Evolutionary conservation across 2,888 invertebrate species (phyloP), one percentile per base, ranked within the genome.

Genomic region (Dasypolia templi): DNA sequence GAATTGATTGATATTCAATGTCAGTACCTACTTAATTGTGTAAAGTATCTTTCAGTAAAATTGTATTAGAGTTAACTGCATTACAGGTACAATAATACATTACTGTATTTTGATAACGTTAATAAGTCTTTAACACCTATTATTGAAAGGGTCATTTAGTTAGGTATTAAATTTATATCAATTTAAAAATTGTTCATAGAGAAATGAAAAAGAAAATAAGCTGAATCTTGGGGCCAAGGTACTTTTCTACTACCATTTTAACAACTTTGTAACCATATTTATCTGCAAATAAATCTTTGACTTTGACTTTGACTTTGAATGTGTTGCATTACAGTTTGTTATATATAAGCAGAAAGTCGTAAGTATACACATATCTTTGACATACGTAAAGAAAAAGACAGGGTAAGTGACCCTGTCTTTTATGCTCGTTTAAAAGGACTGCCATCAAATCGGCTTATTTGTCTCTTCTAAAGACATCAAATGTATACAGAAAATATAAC

Each of bases 11-110:
- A 68, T 44, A 42, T 46, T 3, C 12, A 69, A 66, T 81, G 29
- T 70, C 19, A 77, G 55, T 77, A 61, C 39, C 0, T 12, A 42
- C 32, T 32, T 74, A 64, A 49, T 75, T 55, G 17, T 35, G 39
- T 79, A 29, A 32, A 75, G 46, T 76, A 72, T n/a, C 3, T 62
- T 65, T 80, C 51, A 53, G 17, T 81, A 61, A 61, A 81, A 76
- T 75, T 65, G 14, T 66, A 44, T 32, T 58, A 32, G 14, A 70
- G 29, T 29, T 29, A 74, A 64, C 29, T 65, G 64, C 39, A 29
- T 46, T n/a, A 35, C 35, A 39, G 22, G 42, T 73, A 61, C 29
- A n/a, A 46, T 72, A 56, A 63, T 49, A 56, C 65, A 58, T 67
- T 51, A 76, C 26, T 44, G 42, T 14, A 11, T 53, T 46, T 32